Evolutionary conservation across 2,888 invertebrate species (phyloP).

Genomic region (Beris morrisii): DNA sequence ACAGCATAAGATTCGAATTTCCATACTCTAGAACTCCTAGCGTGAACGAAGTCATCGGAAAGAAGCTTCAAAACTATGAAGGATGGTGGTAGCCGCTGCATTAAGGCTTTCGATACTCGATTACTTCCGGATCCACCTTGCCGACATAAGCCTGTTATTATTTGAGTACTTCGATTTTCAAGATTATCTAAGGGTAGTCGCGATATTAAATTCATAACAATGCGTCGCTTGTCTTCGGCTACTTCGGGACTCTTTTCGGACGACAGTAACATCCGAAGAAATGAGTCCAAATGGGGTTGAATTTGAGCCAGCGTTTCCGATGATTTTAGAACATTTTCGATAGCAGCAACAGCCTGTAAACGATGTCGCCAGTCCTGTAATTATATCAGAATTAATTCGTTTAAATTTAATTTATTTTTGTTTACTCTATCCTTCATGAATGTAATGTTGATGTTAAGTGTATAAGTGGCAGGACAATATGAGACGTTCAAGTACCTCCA

Average conservation of each 20-base stretch:
- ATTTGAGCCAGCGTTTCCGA: constrained; percentile 59
- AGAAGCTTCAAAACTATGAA: constrained; percentile 55
- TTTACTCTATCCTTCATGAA: background rate
- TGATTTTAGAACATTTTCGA: constrained; percentile 57
- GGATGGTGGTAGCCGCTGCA: constrained; percentile 56
- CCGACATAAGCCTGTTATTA: constrained; percentile 54
- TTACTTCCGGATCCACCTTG: constrained; percentile 55
- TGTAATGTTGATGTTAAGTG: no score
- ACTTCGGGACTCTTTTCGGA: constrained; percentile 62
- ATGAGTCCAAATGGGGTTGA: constrained; percentile 64
- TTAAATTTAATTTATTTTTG: background rate
- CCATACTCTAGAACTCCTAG: constrained; percentile 55
- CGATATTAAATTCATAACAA: constrained; percentile 53
- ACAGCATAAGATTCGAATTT: background rate
- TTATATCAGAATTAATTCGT: background rate
- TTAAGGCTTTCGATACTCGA: constrained; percentile 55
- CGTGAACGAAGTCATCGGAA: constrained; percentile 55
- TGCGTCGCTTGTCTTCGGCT: constrained; percentile 52
- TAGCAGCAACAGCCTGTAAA: constrained; percentile 49
- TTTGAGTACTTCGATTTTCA: constrained; percentile 53
- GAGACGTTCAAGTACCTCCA: no score
- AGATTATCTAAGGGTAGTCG: constrained; percentile 55
- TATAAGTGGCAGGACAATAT: no score
- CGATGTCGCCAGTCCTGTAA: constrained; percentile 55
- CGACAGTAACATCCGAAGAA: constrained; percentile 65